Evolutionary conservation across 1,140 invertebrate species (phyloP).

Genomic region (Calephelis virginiensis): DNA sequence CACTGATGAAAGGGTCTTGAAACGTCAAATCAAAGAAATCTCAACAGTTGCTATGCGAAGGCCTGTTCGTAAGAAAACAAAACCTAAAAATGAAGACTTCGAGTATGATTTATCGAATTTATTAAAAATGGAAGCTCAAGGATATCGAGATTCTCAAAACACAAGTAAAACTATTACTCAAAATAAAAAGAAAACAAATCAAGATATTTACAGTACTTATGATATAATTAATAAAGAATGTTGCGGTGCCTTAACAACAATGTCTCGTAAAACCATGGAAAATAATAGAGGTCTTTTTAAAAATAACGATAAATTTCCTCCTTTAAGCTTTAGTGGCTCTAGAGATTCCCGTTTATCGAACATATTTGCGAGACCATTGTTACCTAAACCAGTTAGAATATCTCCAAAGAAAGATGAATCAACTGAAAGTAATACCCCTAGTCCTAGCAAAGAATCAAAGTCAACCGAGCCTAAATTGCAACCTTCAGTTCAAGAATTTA

Average conservation of each 20-base stretch:
- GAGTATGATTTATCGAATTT: conserved; percentile 83
- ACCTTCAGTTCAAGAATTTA: background rate
- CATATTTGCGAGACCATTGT: conserved; percentile 55
- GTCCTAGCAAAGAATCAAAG: conserved; percentile 21
- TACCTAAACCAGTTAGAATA: conserved; percentile 61
- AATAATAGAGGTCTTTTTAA: conserved; percentile 58
- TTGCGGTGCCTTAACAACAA: conserved; percentile 49
- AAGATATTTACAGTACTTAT: conserved; percentile 46
- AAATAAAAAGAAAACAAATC: conserved; percentile 53
- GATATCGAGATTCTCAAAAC: conserved; percentile 57
- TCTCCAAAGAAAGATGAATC: conserved; percentile 57
- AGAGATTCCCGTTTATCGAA: conserved; percentile 44
- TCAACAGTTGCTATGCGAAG: conserved; percentile 57
- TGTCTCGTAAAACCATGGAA: conserved; percentile 58
- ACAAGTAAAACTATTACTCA: conserved; percentile 40
- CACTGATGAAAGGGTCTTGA: conserved; percentile 49
- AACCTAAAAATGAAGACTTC: conserved; percentile 83
- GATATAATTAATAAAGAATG: conserved; percentile 57
- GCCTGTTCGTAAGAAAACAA: conserved; percentile 82
- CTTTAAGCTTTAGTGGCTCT: conserved; percentile 28
- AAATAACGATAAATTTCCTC: conserved; percentile 43
- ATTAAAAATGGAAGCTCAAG: conserved; percentile 74
- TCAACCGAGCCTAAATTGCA: background rate
- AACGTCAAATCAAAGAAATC: conserved; percentile 34
- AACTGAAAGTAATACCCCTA: conserved; percentile 37